A percentile compares a stretch with the other conserved stretches of the same genome.
Evolutionary conservation across 64 coral and sea anemone species (phyloP).

Genomic region (Stichodactyla helianthus): DNA sequence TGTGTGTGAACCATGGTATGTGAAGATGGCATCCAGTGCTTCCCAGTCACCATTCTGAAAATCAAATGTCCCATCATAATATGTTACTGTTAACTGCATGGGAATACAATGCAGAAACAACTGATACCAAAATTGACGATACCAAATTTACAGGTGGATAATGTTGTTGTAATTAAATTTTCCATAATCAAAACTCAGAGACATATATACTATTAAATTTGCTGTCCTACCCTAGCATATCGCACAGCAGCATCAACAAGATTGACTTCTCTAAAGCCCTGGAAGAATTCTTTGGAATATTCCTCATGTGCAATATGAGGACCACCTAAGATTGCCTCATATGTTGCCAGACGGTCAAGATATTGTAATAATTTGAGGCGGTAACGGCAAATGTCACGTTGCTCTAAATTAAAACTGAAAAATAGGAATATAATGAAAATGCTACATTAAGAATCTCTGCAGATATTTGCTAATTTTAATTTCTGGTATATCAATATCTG

Average conservation of each 20-base stretch:
- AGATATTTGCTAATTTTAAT: not conserved
- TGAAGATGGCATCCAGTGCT: conserved; percentile 79
- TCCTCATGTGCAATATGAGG: conserved; percentile 72
- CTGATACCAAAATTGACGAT: not conserved
- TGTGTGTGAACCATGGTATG: conserved; percentile 78
- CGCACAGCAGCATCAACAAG: conserved; percentile 83
- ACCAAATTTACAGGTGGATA: too few relatives aligned
- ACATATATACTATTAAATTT: too few relatives aligned
- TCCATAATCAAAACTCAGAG: too few relatives aligned
- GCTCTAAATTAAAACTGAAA: conserved; percentile 78
- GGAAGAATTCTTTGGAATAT: conserved; percentile 70
- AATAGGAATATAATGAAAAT: not conserved
- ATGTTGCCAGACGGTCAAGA: conserved; percentile 73
- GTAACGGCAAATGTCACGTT: conserved; percentile 86
- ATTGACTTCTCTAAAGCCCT: conserved; percentile 78
- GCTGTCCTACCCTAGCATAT: conserved; percentile 67
- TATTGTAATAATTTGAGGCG: conserved; percentile 87
- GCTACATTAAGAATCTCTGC: not conserved
- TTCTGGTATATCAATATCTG: too few relatives aligned
- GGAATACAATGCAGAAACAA: not conserved
- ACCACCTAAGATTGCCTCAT: conserved; percentile 82
- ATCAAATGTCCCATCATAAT: not conserved
- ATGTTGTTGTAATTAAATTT: too few relatives aligned
- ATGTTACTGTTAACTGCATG: not conserved
- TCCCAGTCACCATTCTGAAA: conserved; percentile 82